Base-by-base conservation (phyloP, 2,797 vertebrate genomes). In the Ambastaia sidthimunki region DNA sequence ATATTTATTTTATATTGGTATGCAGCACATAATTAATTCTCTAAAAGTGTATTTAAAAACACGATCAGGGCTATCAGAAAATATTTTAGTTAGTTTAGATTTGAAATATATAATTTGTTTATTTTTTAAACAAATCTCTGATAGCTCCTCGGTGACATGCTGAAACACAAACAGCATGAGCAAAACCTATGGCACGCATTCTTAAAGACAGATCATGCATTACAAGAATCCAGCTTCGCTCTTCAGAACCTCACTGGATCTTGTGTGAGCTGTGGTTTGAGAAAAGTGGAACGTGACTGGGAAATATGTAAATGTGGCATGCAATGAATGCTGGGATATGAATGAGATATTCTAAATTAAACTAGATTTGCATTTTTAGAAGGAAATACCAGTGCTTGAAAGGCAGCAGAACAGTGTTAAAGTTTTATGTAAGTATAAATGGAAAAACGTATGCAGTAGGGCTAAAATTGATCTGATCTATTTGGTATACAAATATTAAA, bases 291-390 rank as follows among this genome's bases (percentile, higher is more conserved):
- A 62, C 16, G 55, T 71, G 65, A 23, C 55, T 9, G 74, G 28
- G 25, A 73, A 66, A 65, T 34, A n/a, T 28, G 41, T 47, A 34
- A 72, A 71, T 0, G 65, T 23, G 70, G 71, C 88, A 90, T 88
- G 91, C 89, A 70, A 79, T 86, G 87, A 84, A 83, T 63, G 83
- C 28, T 16, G 74, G 84, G 84, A 86, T 85, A n/a, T 34, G 57
- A 37, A 76, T 7, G 60, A 73, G 31, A 73, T 47, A 1, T 65
- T 23, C 15, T 7, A 18, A 67, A 47, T 72, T 28, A 73, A 47
- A 73, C 23, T 3, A 57, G 50, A 80, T 66, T 66, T 63, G 59
- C 31, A 47, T 79, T 44, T 66, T 18, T 19, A 23, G 10, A 41
- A 50, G 28, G n/a, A 62, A 55, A 37, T 37, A 23, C 54, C 54